These are phyloP conservation scores for Danaus plexippus DNA, from an alignment of 1,140 invertebrate species.

Conservation along the genomic window DNA sequence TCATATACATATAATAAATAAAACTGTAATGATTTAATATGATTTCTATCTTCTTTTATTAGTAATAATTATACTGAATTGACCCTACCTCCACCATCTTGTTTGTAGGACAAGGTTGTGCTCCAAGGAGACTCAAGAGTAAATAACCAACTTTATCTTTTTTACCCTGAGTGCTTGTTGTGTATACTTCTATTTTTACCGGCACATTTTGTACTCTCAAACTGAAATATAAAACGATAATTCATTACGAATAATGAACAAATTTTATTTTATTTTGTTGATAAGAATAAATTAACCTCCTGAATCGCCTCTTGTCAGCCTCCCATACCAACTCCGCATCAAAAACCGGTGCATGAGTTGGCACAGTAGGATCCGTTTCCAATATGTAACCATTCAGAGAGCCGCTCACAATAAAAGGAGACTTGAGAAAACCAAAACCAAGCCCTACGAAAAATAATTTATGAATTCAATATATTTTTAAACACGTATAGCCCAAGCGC, in stretches of 20 bases:
- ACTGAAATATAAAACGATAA: constrained; percentile 27
- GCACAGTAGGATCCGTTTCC: constrained; percentile 56
- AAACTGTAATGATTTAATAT: too few species aligned
- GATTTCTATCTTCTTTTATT: too few species aligned
- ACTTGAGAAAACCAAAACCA: constrained; percentile 57
- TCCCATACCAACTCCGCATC: constrained; percentile 68
- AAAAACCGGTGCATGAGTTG: constrained; percentile 53
- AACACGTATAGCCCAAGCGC: background rate
- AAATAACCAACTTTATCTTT: constrained; percentile 62
- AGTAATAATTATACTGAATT: background rate
- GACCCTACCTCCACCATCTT: constrained; percentile 56
- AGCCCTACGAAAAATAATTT: constrained; percentile 35
- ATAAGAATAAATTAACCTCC: constrained; percentile 36
- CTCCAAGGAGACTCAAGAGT: constrained; percentile 54
- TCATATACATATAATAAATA: too few species aligned
- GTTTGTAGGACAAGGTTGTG: constrained; percentile 59
- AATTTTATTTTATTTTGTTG: background rate
- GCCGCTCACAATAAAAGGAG: constrained; percentile 54
- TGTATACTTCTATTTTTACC: constrained; percentile 57
- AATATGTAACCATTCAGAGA: constrained; percentile 64
- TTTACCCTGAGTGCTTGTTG: constrained; percentile 42
- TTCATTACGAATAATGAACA: too few species aligned
- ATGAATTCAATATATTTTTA: constrained; percentile 1
- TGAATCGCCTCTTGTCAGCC: constrained; percentile 60
- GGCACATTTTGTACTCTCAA: constrained; percentile 61